Evolutionary conservation across 2,113 vertebrate genomes (phyloP).

Genomic region (Mustela lutreola): DNA sequence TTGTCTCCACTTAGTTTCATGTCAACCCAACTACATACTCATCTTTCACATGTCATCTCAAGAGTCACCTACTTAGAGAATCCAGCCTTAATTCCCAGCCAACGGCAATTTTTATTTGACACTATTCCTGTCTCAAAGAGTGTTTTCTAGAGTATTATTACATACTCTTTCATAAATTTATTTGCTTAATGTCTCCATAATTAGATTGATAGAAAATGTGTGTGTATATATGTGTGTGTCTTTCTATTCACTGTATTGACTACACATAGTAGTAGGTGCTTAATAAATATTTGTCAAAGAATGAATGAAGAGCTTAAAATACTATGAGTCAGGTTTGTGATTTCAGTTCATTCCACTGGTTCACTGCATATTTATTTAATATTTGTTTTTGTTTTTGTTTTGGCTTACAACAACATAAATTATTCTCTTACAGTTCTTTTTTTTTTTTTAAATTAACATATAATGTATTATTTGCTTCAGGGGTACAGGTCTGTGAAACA

Average conservation of each 20-base stretch:
- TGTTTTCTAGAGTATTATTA: neutral
- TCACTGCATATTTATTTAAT: conserved; percentile 23
- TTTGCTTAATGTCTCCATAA: neutral
- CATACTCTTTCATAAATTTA: neutral
- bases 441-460: no score
- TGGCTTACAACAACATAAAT: no score
- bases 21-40: neutral
- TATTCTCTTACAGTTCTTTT: no score
- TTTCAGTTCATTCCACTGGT: neutral
- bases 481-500: no score
- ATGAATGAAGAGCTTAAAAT: neutral
- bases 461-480: no score
- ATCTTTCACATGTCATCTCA: neutral
- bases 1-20: neutral
- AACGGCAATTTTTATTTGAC: neutral
- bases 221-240: neutral
- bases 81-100: neutral
- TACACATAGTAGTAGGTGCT: neutral
- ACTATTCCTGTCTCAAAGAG: neutral
- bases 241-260: neutral
- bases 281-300: conserved; percentile 7
- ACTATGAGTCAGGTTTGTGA: neutral
- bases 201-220: neutral
- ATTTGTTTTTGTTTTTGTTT: neutral
- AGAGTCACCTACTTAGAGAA: neutral